Evolutionary conservation across 2,113 vertebrate genomes (phyloP).

Genomic region (Calonectris borealis): DNA sequence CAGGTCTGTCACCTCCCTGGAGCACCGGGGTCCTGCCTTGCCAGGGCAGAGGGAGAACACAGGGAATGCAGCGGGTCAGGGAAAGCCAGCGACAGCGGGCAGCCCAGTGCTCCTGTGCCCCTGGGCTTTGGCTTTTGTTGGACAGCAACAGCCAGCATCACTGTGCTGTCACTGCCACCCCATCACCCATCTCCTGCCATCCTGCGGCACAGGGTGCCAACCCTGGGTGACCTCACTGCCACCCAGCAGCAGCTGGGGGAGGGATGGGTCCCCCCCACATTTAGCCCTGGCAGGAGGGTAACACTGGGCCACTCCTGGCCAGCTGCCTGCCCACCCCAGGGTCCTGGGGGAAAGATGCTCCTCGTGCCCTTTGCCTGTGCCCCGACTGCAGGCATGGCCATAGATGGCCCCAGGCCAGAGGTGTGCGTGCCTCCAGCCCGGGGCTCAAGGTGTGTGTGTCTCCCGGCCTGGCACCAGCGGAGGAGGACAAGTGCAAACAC

Average conservation of each 20-base stretch:
- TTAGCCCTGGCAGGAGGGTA: not conserved
- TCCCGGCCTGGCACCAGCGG: conserved; percentile 46
- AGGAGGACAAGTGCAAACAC: conserved; percentile 63
- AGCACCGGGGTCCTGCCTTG: not conserved
- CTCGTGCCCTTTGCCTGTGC: not conserved
- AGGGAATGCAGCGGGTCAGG: rapidly evolving
- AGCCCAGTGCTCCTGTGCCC: not conserved
- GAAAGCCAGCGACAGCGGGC: not conserved
- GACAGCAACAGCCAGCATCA: not conserved
- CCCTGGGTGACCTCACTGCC: rapidly evolving
- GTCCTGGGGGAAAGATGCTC: not conserved
- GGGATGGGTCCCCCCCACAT: not conserved
- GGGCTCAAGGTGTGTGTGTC: conserved; percentile 20
- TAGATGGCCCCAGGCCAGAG: not conserved
- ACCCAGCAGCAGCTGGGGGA: not conserved
- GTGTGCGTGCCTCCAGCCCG: not conserved
- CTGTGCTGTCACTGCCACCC: not conserved
- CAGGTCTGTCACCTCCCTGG: not conserved
- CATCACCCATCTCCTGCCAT: not conserved
- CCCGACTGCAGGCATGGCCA: not conserved
- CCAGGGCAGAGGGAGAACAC: not conserved
- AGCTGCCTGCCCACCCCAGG: not conserved
- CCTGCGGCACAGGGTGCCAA: not conserved
- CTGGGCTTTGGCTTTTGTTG: not conserved
- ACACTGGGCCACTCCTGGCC: not conserved